phyloP scores from a whole-genome alignment of 2,113 vertebrate genomes.

The Taurulus bubalis region DNA sequence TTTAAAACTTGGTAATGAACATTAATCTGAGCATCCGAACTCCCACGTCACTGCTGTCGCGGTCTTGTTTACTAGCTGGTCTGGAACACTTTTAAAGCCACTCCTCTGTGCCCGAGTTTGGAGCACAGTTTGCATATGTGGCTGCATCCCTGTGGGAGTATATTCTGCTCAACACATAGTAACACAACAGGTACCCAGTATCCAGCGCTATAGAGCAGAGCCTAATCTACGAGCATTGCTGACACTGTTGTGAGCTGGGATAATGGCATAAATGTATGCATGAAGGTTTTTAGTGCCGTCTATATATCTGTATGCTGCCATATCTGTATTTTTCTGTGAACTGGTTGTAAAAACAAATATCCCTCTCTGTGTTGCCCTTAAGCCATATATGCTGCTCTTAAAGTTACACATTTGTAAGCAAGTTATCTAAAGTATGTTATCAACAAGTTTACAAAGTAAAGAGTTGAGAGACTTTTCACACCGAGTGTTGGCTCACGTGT shows the following conservation, averaged over 20 bases:
- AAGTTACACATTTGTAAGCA: background rate
- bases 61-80: constrained; percentile 76
- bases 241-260: background rate
- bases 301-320: background rate
- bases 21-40: constrained; percentile 4
- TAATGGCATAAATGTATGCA: background rate
- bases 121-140: constrained; percentile 85
- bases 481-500: constrained; percentile 17
- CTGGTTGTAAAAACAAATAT: background rate
- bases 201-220: constrained; percentile 42
- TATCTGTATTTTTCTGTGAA: background rate
- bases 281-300: background rate
- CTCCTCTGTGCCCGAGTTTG: constrained; percentile 73
- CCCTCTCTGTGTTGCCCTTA: background rate
- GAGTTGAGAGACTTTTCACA: constrained; percentile 11
- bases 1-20: background rate
- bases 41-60: background rate
- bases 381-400: background rate
- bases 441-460: constrained; percentile 24
- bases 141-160: constrained; percentile 82
- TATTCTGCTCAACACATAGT: constrained; percentile 75
- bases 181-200: constrained; percentile 83
- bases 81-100: constrained; percentile 62
- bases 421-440: background rate
- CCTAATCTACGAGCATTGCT: background rate